Percentiles rank a stretch among this genome's conserved stretches.
phyloP scores from a whole-genome alignment of 2,888 invertebrate genomes.

The Hipparchia semele region DNA sequence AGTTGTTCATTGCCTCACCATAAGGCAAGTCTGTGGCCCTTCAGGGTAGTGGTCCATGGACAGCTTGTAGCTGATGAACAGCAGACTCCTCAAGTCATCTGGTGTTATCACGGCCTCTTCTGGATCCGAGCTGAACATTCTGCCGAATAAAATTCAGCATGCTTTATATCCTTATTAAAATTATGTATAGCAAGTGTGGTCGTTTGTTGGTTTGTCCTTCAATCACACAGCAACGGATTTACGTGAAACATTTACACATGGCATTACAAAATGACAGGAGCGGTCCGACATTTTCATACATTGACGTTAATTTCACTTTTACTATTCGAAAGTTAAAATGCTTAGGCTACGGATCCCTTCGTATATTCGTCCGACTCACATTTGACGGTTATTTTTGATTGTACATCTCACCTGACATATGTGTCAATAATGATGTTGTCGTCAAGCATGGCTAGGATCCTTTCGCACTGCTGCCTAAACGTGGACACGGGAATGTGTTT shows the following conservation, averaged over 20 bases:
- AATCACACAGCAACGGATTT: too few relatives aligned
- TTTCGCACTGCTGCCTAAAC: conserved; percentile 90
- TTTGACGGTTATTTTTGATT: too few relatives aligned
- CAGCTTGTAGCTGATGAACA: conserved; percentile 89
- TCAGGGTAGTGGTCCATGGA: conserved; percentile 91
- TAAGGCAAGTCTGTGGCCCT: conserved; percentile 85
- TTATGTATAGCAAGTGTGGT: too few relatives aligned
- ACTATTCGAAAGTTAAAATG: too few relatives aligned
- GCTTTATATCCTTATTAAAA: too few relatives aligned
- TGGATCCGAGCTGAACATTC: conserved; percentile 82
- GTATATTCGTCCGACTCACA: too few relatives aligned
- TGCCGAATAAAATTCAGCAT: conserved; percentile 42
- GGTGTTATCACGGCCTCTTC: conserved; percentile 84
- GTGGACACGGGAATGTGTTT: conserved; percentile 84
- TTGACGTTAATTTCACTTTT: too few relatives aligned
- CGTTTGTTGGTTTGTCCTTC: too few relatives aligned
- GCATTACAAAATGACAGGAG: too few relatives aligned
- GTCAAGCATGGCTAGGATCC: conserved; percentile 81
- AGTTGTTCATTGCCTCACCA: conserved; percentile 55
- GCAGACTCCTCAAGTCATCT: conserved; percentile 85
- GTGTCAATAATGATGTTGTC: conserved; percentile 85
- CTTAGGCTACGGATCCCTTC: too few relatives aligned
- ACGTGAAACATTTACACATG: too few relatives aligned
- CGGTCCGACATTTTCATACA: too few relatives aligned
- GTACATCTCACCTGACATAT: conserved; percentile 82